These are phyloP conservation scores for Pomacea maculata DNA, from an alignment of 1,140 invertebrate species.

Conservation along the genomic window DNA sequence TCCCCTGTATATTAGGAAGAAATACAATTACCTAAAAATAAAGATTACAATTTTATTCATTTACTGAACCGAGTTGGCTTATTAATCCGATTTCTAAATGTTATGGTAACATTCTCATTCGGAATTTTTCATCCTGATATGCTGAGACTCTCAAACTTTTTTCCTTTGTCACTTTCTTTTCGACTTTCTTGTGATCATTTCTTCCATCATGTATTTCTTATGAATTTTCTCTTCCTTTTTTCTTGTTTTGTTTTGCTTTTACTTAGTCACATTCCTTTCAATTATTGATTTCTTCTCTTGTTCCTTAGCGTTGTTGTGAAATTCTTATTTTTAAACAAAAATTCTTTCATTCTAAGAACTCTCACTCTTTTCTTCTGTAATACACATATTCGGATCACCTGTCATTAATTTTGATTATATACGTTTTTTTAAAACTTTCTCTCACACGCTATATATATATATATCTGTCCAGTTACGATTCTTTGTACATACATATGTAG, in stretches of 20 bases:
- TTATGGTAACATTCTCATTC: background rate
- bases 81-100: background rate
- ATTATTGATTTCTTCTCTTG: too few species aligned
- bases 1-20: background rate
- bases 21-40: slow-evolving; percentile 1
- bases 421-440: too few species aligned
- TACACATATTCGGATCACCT: too few species aligned
- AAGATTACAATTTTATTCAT: background rate
- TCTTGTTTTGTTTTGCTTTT: background rate
- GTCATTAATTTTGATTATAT: too few species aligned
- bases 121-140: background rate
- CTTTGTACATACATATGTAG: too few species aligned
- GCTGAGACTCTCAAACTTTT: background rate
- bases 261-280: too few species aligned
- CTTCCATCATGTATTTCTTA: too few species aligned
- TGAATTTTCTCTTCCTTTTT: background rate
- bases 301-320: too few species aligned
- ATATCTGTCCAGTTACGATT: too few species aligned
- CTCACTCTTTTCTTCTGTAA: background rate
- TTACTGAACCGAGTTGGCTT: background rate
- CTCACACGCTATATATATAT: too few species aligned
- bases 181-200: too few species aligned
- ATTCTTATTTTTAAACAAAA: too few species aligned
- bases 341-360: background rate
- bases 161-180: background rate